Evolutionary conservation across 2,797 vertebrate genomes (phyloP).

Genomic region (Artibeus jamaicensis): DNA sequence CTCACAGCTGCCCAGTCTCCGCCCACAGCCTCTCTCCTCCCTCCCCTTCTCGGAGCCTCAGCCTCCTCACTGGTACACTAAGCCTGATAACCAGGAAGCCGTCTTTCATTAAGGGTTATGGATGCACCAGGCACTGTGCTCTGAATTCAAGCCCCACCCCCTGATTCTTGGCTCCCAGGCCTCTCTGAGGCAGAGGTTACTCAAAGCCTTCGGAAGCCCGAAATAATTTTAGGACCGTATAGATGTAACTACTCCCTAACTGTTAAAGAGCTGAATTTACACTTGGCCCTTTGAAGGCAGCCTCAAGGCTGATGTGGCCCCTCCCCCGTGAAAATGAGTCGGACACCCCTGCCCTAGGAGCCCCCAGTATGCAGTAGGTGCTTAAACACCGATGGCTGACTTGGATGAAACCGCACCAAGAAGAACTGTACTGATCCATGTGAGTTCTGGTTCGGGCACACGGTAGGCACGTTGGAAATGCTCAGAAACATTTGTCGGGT

Average conservation of each 20-base stretch:
- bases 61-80: neutral
- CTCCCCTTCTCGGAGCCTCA: neutral
- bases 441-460: too few relatives aligned
- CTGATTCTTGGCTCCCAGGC: neutral
- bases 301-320: too few relatives aligned
- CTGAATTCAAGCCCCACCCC: accelerated
- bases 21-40: accelerated
- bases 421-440: accelerated
- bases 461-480: accelerated
- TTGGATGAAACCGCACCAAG: accelerated
- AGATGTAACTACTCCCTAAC: too few relatives aligned
- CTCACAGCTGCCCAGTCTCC: neutral
- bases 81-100: neutral
- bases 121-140: accelerated
- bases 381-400: neutral
- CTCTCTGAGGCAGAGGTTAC: accelerated
- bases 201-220: neutral
- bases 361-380: neutral
- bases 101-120: neutral
- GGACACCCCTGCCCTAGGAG: too few relatives aligned
- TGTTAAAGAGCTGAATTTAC: too few relatives aligned
- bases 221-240: too few relatives aligned
- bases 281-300: too few relatives aligned
- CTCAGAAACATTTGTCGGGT: neutral
- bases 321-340: too few relatives aligned